phyloP scores from a whole-genome alignment of 1,140 invertebrate genomes.

The Goniozus legneri region DNA sequence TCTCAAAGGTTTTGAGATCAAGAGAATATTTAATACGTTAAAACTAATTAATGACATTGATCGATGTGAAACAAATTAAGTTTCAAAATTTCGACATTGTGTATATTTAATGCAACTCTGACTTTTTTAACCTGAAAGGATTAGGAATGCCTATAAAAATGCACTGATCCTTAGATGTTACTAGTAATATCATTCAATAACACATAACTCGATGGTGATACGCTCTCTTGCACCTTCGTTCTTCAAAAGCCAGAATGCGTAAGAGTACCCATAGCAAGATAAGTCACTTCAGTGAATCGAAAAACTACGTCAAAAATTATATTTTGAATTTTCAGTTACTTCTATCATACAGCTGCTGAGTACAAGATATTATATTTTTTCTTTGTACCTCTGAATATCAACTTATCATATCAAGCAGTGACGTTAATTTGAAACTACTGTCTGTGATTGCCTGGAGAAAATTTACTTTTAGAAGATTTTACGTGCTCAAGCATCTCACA shows the following conservation, averaged over 20 bases:
- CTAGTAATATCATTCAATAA: too few relatives aligned
- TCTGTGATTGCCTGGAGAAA: slow-evolving; percentile 22
- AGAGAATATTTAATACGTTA: too few relatives aligned
- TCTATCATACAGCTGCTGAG: slow-evolving; percentile 18
- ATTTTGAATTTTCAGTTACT: slow-evolving; percentile 14
- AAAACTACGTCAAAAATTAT: slow-evolving; percentile 32
- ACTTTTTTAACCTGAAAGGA: slow-evolving; percentile 18
- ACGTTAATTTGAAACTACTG: slow-evolving; percentile 21
- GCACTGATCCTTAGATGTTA: slow-evolving; percentile 28
- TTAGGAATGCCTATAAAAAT: slow-evolving; percentile 37
- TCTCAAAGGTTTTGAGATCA: too few relatives aligned
- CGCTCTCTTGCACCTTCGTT: too few relatives aligned
- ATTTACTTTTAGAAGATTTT: slow-evolving; percentile 16
- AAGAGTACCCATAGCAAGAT: slow-evolving; percentile 23
- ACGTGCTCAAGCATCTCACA: slow-evolving; percentile 15
- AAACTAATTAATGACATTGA: too few relatives aligned
- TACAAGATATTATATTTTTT: slow-evolving; percentile 21
- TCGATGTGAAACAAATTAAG: too few relatives aligned
- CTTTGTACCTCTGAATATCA: slow-evolving; percentile 22
- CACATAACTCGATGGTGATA: too few relatives aligned
- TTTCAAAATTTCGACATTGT: too few relatives aligned
- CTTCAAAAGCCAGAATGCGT: slow-evolving; percentile 23
- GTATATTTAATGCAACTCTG: too few relatives aligned
- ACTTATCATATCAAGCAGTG: slow-evolving; percentile 24
- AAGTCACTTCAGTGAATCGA: slow-evolving; percentile 35